Conservation (phyloP, 2,888 invertebrate genomes). For the Lucinisca nassula region DNA sequence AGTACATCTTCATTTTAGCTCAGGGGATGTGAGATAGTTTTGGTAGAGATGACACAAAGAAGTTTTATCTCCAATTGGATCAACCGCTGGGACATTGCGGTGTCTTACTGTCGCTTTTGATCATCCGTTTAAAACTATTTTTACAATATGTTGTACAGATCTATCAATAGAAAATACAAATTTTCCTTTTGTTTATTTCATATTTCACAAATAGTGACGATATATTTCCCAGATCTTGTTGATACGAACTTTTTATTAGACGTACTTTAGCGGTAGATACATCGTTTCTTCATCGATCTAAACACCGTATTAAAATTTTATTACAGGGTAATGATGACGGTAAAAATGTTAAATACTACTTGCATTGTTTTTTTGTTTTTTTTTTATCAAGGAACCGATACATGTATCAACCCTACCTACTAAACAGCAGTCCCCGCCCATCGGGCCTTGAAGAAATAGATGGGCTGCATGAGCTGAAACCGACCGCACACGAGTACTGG, state of each 20-base stretch:
- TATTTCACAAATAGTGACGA: neutral
- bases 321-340: neutral
- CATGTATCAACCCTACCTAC: too few relatives aligned
- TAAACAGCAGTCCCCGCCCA: too few relatives aligned
- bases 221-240: neutral
- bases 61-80: neutral
- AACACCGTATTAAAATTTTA: neutral
- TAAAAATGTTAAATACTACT: neutral
- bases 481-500: too few relatives aligned
- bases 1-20: neutral
- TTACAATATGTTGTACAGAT: neutral
- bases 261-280: neutral
- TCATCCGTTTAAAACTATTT: neutral
- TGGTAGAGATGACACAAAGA: neutral
- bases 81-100: neutral
- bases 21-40: neutral
- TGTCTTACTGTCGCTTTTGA: slow-evolving; percentile 5
- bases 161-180: slow-evolving; percentile 7
- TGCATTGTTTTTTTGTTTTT: too few relatives aligned
- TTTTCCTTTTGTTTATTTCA: slow-evolving; percentile 12
- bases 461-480: too few relatives aligned
- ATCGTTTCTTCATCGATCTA: neutral
- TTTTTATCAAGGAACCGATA: too few relatives aligned
- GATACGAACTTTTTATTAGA: slow-evolving; percentile 1
- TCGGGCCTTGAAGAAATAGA: too few relatives aligned